Base-by-base conservation (phyloP, 1,140 invertebrate genomes). In the Ceratoteleas bidentatus region DNA sequence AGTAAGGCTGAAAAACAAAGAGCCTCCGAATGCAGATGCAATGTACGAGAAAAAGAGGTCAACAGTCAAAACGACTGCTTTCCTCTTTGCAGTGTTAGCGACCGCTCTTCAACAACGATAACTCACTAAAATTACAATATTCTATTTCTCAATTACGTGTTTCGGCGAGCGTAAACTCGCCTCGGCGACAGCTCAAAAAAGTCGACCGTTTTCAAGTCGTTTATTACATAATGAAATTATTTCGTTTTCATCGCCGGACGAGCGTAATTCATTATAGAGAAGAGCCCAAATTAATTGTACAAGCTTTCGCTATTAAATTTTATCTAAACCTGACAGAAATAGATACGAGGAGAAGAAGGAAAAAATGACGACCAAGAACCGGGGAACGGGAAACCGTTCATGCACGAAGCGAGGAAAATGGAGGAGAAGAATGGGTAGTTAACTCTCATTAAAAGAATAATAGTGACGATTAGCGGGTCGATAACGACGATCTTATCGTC, bases 221-320 rank as follows among this genome's bases (percentile, higher is more conserved):
- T 68, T 57, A 68, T 57, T 68, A 49, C 10, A 57, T 49, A 68
- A 68, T 68, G 40, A 68, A 57, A 68, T 68, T 57, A 57, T 68
- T 68, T 49, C 11, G 52, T 69, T 58, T 58, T 50, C 36, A 58
- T 13, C 24, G 11, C 43, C 11, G 43, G 54, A 50, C 50, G 45
- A 57, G 15, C 40, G 36, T 13, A 11, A 34, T 14, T 68, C 53
- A 57, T 58, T 58, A 58, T 13, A 50, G 40, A 58, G 32, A 13
- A 57, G 34, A 68, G 34, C 49, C 65, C 52, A 69, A 69, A 69
- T 69, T 69, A 69, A 69, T 69, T 58, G 43, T 58, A 69, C 64
- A 68, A 47, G 64, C 40, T 52, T 68, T 36, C 10, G 53, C 40
- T 49, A 57, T 68, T 57, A 68, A 45, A 57, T 38, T 57, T 56